Conservation (phyloP, 2,797 vertebrate genomes). For the Rhodeus uyekii region DNA sequence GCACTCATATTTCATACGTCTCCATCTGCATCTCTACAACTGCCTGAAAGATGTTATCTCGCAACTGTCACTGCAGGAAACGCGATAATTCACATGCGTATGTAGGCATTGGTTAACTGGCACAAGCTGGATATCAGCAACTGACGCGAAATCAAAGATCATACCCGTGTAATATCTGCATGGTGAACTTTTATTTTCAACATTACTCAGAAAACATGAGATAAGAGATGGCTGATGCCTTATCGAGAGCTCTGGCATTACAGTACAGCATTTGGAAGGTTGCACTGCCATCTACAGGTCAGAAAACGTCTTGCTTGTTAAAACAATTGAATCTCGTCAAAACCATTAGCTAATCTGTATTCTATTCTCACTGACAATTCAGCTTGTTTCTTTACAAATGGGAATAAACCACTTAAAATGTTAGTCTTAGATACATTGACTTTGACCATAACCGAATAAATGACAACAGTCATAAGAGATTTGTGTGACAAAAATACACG, state of each 20-base stretch:
- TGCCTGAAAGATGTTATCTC: constrained; percentile 56
- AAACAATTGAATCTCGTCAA: not conserved
- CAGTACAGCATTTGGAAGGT: not conserved
- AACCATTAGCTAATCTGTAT: not conserved
- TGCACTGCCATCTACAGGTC: constrained; percentile 16
- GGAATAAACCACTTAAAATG: not conserved
- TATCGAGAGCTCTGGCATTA: not conserved
- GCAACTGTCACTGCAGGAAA: constrained; percentile 54
- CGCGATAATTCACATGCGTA: constrained; percentile 22
- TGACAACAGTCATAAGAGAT: not conserved
- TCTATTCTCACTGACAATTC: not conserved
- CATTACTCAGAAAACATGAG: not conserved
- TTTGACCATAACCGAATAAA: not conserved
- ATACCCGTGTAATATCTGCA: not conserved
- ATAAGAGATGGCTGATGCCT: not conserved
- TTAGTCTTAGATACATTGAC: not conserved
- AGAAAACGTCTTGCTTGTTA: not conserved
- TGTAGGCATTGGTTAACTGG: constrained; percentile 36
- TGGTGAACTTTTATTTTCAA: not conserved
- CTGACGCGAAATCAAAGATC: not conserved
- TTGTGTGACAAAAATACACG: not conserved
- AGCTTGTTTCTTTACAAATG: not conserved
- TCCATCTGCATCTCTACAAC: constrained; percentile 50
- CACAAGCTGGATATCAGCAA: constrained; percentile 15
- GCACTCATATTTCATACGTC: constrained; percentile 48